phyloP scores from a whole-genome alignment of 2,888 invertebrate species.

The Orchestes rusci region DNA sequence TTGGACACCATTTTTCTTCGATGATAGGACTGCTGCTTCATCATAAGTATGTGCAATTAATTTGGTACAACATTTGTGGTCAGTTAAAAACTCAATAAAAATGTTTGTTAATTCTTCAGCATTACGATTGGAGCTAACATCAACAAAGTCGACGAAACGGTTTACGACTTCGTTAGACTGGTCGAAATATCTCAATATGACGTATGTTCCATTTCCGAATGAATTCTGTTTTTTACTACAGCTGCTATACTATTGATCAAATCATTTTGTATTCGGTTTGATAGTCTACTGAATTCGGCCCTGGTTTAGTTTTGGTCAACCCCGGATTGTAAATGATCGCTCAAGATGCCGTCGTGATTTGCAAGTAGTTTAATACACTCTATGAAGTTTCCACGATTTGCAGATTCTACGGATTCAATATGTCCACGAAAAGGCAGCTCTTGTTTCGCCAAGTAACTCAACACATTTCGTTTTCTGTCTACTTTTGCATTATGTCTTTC shows the following conservation, averaged over 20 bases:
- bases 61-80: conserved; percentile 29
- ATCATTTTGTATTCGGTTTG: background rate
- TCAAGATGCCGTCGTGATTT: conserved; percentile 8
- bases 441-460: conserved; percentile 7
- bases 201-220: conserved; percentile 2
- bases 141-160: conserved; percentile 31
- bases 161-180: conserved; percentile 22
- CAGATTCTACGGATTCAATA: conserved; percentile 4
- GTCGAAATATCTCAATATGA: conserved; percentile 16
- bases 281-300: conserved; percentile 3
- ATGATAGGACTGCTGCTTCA: conserved; percentile 31
- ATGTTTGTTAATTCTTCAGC: conserved; percentile 26
- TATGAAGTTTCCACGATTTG: conserved; percentile 3
- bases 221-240: background rate
- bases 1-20: conserved; percentile 32
- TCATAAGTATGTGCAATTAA: conserved; percentile 34
- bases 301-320: conserved; percentile 3
- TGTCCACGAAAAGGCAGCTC: conserved; percentile 9
- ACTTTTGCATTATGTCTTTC: conserved; percentile 8
- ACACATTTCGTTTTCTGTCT: conserved; percentile 14
- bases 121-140: conserved; percentile 30
- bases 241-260: background rate
- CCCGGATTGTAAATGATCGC: conserved; percentile 5
- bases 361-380: conserved; percentile 6
- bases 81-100: conserved; percentile 23